Percentiles rank a stretch among this genome's conserved stretches.
Evolutionary conservation across 2,888 invertebrate genomes (phyloP).

Genomic region (Cerastis leucographa): DNA sequence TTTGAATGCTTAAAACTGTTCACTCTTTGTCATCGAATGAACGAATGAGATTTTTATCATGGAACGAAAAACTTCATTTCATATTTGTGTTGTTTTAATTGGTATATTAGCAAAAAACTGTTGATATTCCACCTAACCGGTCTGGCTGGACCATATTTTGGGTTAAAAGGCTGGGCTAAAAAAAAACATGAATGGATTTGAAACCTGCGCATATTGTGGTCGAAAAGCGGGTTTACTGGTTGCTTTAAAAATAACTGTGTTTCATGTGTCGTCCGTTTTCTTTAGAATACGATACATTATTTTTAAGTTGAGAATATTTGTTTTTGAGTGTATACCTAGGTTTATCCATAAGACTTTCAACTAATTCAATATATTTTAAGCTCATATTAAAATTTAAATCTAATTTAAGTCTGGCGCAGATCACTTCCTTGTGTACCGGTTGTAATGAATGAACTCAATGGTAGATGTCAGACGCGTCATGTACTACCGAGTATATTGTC

Average conservation of each 20-base stretch:
- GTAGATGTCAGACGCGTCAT: not conserved
- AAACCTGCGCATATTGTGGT: conserved; percentile 1
- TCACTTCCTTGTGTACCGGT: too few species aligned
- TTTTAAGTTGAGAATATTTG: conserved; percentile 11
- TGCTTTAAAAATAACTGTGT: conserved; percentile 54
- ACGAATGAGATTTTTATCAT: conserved; percentile 53
- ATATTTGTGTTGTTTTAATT: conserved; percentile 73
- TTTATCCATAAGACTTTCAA: not conserved
- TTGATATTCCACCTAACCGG: conserved; percentile 13
- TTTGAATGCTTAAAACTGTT: conserved; percentile 53
- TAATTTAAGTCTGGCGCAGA: not conserved
- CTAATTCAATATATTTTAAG: not conserved
- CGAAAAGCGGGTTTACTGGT: conserved; percentile 30
- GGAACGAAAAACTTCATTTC: conserved; percentile 54
- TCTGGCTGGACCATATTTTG: conserved; percentile 1
- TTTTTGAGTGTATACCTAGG: not conserved
- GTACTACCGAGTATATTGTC: too few species aligned
- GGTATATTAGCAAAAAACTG: conserved; percentile 70
- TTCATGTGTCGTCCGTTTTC: conserved; percentile 55
- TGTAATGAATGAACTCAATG: too few species aligned
- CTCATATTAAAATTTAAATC: not conserved
- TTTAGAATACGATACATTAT: not conserved
- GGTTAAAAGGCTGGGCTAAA: not conserved
- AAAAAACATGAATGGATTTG: not conserved
- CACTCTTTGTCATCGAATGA: conserved; percentile 48